phyloP scores from a whole-genome alignment of 2,797 vertebrate species.

The Margarornis squamiger region DNA sequence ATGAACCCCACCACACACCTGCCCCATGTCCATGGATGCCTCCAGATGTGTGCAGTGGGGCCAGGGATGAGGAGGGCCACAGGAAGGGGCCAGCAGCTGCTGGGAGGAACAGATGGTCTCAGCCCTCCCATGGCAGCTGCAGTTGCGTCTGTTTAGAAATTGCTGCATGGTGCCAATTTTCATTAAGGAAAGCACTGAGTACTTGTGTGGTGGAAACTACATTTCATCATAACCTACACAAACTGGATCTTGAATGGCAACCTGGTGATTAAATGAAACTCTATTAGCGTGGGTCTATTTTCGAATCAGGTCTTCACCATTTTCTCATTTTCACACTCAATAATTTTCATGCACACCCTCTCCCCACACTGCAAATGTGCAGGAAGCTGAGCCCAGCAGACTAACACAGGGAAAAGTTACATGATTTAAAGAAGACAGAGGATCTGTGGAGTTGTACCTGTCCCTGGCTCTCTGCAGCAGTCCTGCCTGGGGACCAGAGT shows the following conservation, averaged over 20 bases:
- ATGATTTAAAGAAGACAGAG: not conserved
- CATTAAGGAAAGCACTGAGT: not conserved
- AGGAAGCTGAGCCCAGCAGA: not conserved
- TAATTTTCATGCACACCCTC: not conserved
- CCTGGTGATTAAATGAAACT: not conserved
- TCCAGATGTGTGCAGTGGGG: not conserved
- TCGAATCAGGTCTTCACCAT: not conserved
- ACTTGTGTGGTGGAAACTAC: not conserved
- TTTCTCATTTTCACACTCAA: not conserved
- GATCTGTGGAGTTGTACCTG: not conserved
- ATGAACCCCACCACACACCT: not conserved
- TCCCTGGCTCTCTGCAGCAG: not conserved
- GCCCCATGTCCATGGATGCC: not conserved
- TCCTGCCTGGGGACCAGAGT: not conserved
- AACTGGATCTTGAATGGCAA: not conserved
- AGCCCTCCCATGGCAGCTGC: not conserved
- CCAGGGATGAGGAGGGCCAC: not conserved
- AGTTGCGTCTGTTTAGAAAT: not conserved
- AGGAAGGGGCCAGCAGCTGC: not conserved
- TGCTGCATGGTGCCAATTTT: constrained; percentile 23
- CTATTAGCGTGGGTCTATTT: not conserved
- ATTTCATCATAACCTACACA: not conserved
- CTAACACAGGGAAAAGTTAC: not conserved
- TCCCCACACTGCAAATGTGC: not conserved
- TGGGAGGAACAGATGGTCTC: not conserved